Evolutionary conservation across 1,140 invertebrate species (phyloP).

Genomic region (Apis cerana): DNA sequence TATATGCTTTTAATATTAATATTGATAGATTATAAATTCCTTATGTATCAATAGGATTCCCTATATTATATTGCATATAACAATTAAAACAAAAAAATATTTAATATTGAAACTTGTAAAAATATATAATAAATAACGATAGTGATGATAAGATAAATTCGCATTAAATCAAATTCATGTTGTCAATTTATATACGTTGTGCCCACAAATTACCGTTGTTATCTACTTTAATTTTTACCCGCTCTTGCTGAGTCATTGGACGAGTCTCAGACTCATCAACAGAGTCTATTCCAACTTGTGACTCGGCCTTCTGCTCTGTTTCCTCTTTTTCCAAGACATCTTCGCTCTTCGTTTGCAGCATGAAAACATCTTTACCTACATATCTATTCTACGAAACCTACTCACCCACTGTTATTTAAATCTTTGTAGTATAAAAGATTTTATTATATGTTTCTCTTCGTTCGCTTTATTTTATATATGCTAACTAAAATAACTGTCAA

Average conservation of each 20-base stretch:
- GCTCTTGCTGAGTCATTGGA: slow-evolving; percentile 74
- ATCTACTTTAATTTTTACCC: slow-evolving; percentile 76
- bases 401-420: slow-evolving; percentile 68
- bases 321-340: slow-evolving; percentile 68
- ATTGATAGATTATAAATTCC: not conserved
- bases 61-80: not conserved
- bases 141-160: slow-evolving; percentile 40
- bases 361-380: slow-evolving; percentile 81
- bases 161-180: slow-evolving; percentile 39
- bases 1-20: not conserved
- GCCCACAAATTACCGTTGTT: slow-evolving; percentile 58
- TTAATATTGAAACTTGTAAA: not conserved
- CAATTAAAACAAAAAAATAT: not conserved
- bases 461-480: slow-evolving; percentile 40
- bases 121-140: slow-evolving; percentile 33
- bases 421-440: slow-evolving; percentile 49
- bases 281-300: slow-evolving; percentile 66
- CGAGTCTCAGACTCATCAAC: slow-evolving; percentile 73
- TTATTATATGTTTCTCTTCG: slow-evolving; percentile 42
- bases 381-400: slow-evolving; percentile 78
- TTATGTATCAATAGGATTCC: slow-evolving; percentile 2
- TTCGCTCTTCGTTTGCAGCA: slow-evolving; percentile 77
- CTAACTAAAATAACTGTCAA: slow-evolving; percentile 60
- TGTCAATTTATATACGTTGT: slow-evolving; percentile 65
- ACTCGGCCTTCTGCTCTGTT: slow-evolving; percentile 68